Evolutionary conservation across 92 coral and sea anemone species (phyloP).

Genomic region (Muricea muricata): DNA sequence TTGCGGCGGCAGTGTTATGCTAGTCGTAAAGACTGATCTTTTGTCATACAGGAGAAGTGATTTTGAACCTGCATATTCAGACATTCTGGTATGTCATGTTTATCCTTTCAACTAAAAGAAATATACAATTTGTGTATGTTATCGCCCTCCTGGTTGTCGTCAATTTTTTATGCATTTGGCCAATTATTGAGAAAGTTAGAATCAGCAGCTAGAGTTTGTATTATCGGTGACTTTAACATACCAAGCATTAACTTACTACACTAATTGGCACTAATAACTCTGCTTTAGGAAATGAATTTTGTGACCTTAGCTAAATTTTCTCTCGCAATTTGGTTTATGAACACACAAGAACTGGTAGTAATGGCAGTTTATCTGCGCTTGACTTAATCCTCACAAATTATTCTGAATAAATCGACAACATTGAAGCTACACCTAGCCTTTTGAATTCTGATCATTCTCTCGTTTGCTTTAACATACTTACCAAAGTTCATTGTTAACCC

Average conservation of each 20-base stretch:
- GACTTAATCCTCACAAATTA: neutral
- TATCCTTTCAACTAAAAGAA: neutral
- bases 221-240: neutral
- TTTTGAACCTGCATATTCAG: neutral
- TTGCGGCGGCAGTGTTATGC: neutral
- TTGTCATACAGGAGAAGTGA: neutral
- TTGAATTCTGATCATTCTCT: slow-evolving; percentile 37
- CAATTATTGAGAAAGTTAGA: neutral
- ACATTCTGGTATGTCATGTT: slow-evolving; percentile 1
- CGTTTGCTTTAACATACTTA: neutral
- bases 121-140: neutral
- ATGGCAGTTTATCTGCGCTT: neutral
- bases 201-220: no score
- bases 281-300: neutral
- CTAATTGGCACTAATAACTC: neutral
- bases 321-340: neutral
- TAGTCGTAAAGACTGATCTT: slow-evolving; percentile 15
- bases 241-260: neutral
- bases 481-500: slow-evolving; percentile 1
- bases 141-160: no score
- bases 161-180: neutral
- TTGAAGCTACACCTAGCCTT: neutral
- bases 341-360: neutral
- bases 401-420: neutral
- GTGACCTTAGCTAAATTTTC: neutral